Percentiles rank a stretch among this genome's conserved stretches.
phyloP scores from a whole-genome alignment of 2,797 vertebrate species.

The Clarias laeviceps region DNA sequence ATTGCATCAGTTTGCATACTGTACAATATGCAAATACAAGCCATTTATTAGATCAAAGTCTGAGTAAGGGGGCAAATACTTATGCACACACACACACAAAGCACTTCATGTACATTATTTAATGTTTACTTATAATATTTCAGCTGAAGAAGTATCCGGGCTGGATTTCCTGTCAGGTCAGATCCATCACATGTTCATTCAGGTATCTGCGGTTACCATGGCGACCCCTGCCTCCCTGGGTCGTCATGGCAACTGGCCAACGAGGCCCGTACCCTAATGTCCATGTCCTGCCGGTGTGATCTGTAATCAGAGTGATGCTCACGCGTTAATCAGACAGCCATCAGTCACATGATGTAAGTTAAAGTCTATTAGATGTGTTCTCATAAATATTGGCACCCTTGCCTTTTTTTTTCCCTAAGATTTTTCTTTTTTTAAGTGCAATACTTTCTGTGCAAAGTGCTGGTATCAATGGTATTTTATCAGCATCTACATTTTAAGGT shows the following conservation, averaged over 20 bases:
- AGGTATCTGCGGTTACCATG: conserved; percentile 50
- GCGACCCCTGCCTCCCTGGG: conserved; percentile 32
- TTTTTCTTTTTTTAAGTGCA: too few relatives aligned
- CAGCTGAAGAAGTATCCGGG: not conserved
- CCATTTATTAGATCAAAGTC: not conserved
- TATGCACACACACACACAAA: not conserved
- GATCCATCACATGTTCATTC: conserved; percentile 20
- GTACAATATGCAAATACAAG: not conserved
- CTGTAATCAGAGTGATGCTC: not conserved
- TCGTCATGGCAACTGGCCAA: not conserved
- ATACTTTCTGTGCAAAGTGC: not conserved
- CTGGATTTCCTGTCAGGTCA: not conserved
- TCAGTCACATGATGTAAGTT: not conserved
- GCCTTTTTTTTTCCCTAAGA: not conserved
- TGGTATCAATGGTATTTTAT: not conserved
- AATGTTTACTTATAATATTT: not conserved
- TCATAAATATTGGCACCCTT: not conserved
- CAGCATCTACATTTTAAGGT: not conserved
- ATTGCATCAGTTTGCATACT: not conserved
- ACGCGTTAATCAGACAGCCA: not conserved
- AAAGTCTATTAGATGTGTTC: not conserved
- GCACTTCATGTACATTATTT: too few relatives aligned
- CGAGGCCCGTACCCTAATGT: not conserved
- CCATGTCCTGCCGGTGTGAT: not conserved
- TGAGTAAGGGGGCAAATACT: not conserved